A percentile compares a stretch with the other conserved stretches of the same genome.
phyloP scores from a whole-genome alignment of 2,797 vertebrate species.

The Tamandua tetradactyla region DNA sequence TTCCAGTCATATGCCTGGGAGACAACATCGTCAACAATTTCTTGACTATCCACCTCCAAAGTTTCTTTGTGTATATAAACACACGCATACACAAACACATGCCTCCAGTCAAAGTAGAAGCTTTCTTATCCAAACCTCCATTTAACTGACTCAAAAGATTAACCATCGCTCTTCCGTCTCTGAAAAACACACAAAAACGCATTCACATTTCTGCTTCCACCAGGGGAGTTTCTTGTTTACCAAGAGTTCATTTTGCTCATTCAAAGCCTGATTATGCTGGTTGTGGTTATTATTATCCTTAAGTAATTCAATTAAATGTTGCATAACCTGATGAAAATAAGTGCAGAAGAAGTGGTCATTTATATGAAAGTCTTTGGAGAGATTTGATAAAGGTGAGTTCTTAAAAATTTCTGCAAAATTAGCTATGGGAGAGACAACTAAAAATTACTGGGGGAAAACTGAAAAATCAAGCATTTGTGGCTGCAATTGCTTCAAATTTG shows the following conservation, averaged over 20 bases:
- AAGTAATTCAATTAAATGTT: slow-evolving; percentile 25
- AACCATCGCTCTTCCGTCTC: background rate
- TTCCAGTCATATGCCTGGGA: background rate
- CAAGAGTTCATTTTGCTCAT: background rate
- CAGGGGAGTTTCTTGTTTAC: background rate
- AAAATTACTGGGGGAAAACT: background rate
- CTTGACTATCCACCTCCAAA: background rate
- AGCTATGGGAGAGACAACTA: background rate
- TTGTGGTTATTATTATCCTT: background rate
- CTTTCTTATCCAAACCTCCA: slow-evolving; percentile 37
- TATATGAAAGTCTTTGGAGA: background rate
- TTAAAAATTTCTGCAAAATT: background rate
- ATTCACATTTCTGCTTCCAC: background rate
- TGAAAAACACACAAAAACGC: background rate
- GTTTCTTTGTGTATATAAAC: background rate
- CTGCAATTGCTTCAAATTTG: background rate
- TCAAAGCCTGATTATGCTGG: background rate
- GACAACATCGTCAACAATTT: background rate
- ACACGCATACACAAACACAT: background rate
- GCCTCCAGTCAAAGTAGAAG: slow-evolving; percentile 37
- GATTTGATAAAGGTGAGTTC: background rate
- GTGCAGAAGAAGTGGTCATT: background rate
- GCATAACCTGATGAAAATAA: background rate
- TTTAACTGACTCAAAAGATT: slow-evolving; percentile 53
- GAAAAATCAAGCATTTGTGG: slow-evolving; percentile 5